Conservation (phyloP, 2,888 invertebrate genomes). For the Ditylenchus weischeri region DNA sequence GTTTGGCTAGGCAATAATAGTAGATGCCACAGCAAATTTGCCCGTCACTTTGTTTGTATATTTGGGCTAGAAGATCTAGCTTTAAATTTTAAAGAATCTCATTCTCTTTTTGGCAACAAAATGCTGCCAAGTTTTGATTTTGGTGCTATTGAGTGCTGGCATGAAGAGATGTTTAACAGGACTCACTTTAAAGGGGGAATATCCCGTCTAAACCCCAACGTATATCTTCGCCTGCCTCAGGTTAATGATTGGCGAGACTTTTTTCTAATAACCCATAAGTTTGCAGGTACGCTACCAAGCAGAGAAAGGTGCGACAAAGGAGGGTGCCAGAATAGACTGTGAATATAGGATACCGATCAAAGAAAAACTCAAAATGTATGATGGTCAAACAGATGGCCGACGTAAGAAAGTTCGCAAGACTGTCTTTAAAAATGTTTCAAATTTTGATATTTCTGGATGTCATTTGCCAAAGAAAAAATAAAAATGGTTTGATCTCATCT, state of each 20-base stretch:
- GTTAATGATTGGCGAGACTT: background rate
- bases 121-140: conserved; percentile 21
- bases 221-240: conserved; percentile 14
- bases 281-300: conserved; percentile 8
- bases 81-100: conserved; percentile 3
- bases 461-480: too few species aligned
- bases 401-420: background rate
- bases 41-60: conserved; percentile 17
- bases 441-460: too few species aligned
- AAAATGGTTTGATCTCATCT: too few species aligned
- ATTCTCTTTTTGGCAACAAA: conserved; percentile 23
- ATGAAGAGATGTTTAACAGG: conserved; percentile 22
- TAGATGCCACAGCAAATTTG: conserved; percentile 7
- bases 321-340: background rate
- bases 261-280: background rate
- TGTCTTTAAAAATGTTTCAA: too few species aligned
- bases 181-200: conserved; percentile 10
- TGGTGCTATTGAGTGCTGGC: conserved; percentile 23
- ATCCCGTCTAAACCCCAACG: background rate
- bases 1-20: conserved; percentile 16
- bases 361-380: conserved; percentile 9
- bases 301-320: background rate
- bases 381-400: conserved; percentile 1
- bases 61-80: conserved; percentile 19
- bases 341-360: background rate